Evolutionary conservation across 2,888 invertebrate genomes (phyloP), one percentile per base, ranked within the genome.

Genomic region (Alviniconcha strummeri): DNA sequence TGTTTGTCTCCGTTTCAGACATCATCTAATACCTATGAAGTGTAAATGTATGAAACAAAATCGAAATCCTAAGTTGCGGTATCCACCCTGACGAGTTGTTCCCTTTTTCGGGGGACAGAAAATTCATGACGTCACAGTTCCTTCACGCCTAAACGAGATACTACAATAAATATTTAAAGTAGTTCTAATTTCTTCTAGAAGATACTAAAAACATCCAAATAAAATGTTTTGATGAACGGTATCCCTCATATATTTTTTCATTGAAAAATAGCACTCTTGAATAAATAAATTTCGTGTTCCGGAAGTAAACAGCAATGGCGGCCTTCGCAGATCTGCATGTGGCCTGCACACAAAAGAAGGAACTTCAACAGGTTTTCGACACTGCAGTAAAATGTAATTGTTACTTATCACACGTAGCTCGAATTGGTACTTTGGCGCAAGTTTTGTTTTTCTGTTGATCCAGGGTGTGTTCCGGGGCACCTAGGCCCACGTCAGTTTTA

Each of bases 1-100:
- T 92, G 85, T 89, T 90, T 85, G 90, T 91, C 86, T 92, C 92
- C 87, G 90, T 86, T 71, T 90, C 89, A 85, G 89, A 89, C 91
- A 92, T 91, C 78, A 87, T 89, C 84, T 72, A 75, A 36, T 69
- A 76, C 69, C 67, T 64, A 60, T 11, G 13, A 60, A 60, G 60
- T 60, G 60, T 60, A 54, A 55, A 15, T 54, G 4, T 52, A 17
- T 36, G 64, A 55, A 67, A 19, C 19, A 67, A 79, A 54, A 60
- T 19, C 17, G 54, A 54, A 82, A 69, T 56, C 72, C 71, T 60
- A 71, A 81, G 80, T 76, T 64, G 82, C 84, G 67, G 80, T 83
- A 81, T 80, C 85, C 84, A 85, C 84, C 86, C 86, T 86, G 83
- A 77, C 80, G 81, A 82, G 82, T 84, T 84, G 83, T 85, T 87